Evolutionary conservation across 2,888 invertebrate genomes (phyloP), one percentile per base, ranked within the genome.

Genomic region (Shargacucullia verbasci): DNA sequence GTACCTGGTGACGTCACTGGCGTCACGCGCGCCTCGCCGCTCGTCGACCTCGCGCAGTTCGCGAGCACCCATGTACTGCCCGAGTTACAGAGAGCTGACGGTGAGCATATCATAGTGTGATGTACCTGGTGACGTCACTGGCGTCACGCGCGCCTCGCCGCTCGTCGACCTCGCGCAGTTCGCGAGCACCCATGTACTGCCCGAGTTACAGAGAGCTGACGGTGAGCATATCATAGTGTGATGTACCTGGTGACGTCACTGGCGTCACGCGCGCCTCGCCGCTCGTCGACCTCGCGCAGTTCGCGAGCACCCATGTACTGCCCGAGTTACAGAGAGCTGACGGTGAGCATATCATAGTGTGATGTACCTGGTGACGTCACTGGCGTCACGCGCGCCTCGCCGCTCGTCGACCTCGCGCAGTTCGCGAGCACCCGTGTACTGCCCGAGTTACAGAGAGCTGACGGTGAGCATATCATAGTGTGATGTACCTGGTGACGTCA

Each of bases 211-310:
- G 79, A 94, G 96, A 68, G 86, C 95, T 4, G 95, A 97, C 83
- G 95, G 97, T 97, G 35, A 60, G 76, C 53, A 33, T 15, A 15
- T 25, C 12, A 20, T 47, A 56, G 9, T 10, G 99, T 99, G 2
- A 96, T 99, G 77, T 99, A 98, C 94, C 95, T 99, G 76, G 98
- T 99, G 59, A 99, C 99, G 57, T 98, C 99, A 1, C 95, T 99
- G 99, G 99, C 35, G 97, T 98, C 4, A 99, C 99, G 8, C 96
- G 97, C 85, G 97, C 97, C 27, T 98, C 98, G 71, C 96, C 97
- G 69, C 95, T 99, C 55, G 98, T 99, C 8, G 97, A 99, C 78
- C 94, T 99, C 44, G 96, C 96, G 11, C 97, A 98, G 80, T 99
- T 99, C 94, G 98, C 97, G 71, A 95, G 95, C n/a, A 95, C 96